Evolutionary conservation across 2,888 invertebrate genomes (phyloP).

Genomic region (Phalera bucephala): DNA sequence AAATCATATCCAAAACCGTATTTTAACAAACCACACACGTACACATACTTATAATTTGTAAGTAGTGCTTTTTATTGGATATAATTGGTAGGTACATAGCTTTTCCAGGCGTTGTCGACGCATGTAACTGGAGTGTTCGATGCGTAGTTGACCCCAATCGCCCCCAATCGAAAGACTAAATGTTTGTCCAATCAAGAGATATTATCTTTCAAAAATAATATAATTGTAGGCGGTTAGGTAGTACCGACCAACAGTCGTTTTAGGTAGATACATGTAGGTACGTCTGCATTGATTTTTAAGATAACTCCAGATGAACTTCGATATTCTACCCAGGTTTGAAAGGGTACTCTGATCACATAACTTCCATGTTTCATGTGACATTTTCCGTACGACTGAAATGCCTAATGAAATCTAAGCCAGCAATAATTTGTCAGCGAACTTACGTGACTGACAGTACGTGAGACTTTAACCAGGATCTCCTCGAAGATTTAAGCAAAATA

Average conservation of each 20-base stretch:
- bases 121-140: slow-evolving; percentile 63
- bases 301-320: no score
- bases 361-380: not conserved
- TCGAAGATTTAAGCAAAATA: no score
- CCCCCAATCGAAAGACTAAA: slow-evolving; percentile 80
- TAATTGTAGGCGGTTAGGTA: no score
- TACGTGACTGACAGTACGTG: not conserved
- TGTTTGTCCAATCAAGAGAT: slow-evolving; percentile 65
- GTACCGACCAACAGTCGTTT: no score
- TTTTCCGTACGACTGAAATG: not conserved
- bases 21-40: slow-evolving; percentile 18
- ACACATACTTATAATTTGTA: slow-evolving; percentile 15
- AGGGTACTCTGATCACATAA: not conserved
- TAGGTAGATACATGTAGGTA: no score
- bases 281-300: no score
- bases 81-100: slow-evolving; percentile 49
- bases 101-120: slow-evolving; percentile 49
- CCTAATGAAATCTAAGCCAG: not conserved
- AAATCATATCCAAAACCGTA: no score
- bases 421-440: no score
- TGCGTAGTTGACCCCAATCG: slow-evolving; percentile 77
- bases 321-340: not conserved
- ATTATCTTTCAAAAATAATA: slow-evolving; percentile 23
- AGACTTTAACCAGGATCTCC: not conserved
- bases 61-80: slow-evolving; percentile 43